Evolutionary conservation across 1,140 invertebrate species (phyloP).

Genomic region (Drosophila dunni): DNA sequence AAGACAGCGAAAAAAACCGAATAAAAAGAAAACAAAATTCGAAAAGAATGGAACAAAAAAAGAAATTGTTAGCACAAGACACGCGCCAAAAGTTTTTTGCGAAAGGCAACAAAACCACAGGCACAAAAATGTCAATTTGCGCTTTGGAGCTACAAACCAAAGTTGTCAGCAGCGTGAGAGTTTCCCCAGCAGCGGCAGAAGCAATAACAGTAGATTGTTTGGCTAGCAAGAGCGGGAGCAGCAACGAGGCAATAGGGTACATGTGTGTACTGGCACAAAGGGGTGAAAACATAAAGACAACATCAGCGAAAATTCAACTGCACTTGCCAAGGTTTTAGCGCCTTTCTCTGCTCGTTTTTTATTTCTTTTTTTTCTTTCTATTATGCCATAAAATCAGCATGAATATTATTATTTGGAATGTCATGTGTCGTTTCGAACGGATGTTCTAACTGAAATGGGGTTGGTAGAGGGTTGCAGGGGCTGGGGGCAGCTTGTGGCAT

Average conservation of each 20-base stretch:
- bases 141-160: slow-evolving; percentile 60
- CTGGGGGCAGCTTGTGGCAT: slow-evolving; percentile 57
- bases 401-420: slow-evolving; percentile 79
- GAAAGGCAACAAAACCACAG: slow-evolving; percentile 66
- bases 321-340: slow-evolving; percentile 62
- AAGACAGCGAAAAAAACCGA: neutral
- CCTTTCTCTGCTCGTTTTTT: slow-evolving; percentile 25
- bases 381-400: slow-evolving; percentile 77
- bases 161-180: slow-evolving; percentile 13
- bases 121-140: slow-evolving; percentile 81
- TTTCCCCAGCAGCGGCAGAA: slow-evolving; percentile 13
- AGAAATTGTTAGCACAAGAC: slow-evolving; percentile 72
- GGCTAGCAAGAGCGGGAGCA: neutral
- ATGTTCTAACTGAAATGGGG: slow-evolving; percentile 1
- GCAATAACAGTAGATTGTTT: slow-evolving; percentile 21
- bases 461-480: neutral
- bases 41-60: slow-evolving; percentile 20
- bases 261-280: neutral
- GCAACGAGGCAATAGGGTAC: no score
- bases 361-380: slow-evolving; percentile 48
- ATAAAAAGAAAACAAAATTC: slow-evolving; percentile 4
- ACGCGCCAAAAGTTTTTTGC: slow-evolving; percentile 68
- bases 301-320: slow-evolving; percentile 69
- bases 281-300: slow-evolving; percentile 27
- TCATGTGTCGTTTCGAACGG: slow-evolving; percentile 46